Base-by-base conservation (phyloP, 1,140 invertebrate genomes). In the Pseudachorutes palmiensis region DNA sequence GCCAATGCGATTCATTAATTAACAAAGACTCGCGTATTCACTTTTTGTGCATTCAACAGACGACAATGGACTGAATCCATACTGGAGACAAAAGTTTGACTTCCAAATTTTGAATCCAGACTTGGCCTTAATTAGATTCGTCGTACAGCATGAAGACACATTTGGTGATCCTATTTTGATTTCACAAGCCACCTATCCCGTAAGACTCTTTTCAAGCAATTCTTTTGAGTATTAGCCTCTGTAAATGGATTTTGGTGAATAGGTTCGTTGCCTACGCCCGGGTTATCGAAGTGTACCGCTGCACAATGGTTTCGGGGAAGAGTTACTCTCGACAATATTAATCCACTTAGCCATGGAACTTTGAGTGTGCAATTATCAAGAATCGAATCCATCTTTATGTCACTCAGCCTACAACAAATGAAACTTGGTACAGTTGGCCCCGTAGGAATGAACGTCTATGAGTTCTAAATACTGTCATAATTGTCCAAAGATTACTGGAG, bases 31-130 rank as follows among this genome's bases (percentile, higher is more conserved):
- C 9, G 16, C 14, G 22, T 12, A 61, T 12, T 12, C 2, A 29
- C 12, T 61, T 61, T 63, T 55, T 14, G 5, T 19, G 5, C 12
- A 16, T 24, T 19, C 28, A 24, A 3, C 41, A 36, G 41, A 3
- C 28, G 66, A 62, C 1, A 67, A 62, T 32, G 66, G 66, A n/a
- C 48, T 67, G 9, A 67, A 49, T 22, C 66, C 66, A 1, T 51
- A 22, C 59, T 67, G 66, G 66, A 67, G 62, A 24, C n/a, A 67
- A 5, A 49, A 31, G 51, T 62, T 67, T 41, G n/a, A 19, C 16
- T 5, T 67, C 9, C 19, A 5, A 24, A 36, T 67, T 22, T 26
- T 24, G 1, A 62, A 58, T 26, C 66, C 66, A 22, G 59, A 62
- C 28, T 29, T 67, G 19, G 66, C 66, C 2, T 36, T 67, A 5